Base-by-base conservation (phyloP, 1,140 invertebrate species). In the Diachasmimorpha longicaudata region DNA sequence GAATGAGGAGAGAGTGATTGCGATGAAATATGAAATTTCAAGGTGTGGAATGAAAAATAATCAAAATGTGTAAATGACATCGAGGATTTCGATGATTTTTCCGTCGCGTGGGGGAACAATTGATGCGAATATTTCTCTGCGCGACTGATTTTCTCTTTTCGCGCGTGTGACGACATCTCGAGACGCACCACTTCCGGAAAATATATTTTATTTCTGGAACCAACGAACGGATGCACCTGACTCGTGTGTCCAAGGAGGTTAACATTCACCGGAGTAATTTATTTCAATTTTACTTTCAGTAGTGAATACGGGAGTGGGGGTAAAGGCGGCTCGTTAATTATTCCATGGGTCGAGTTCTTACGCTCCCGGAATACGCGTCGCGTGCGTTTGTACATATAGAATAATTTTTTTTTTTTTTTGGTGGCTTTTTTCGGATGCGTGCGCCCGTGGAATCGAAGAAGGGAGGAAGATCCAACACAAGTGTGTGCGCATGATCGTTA, bases 351-450 rank as follows among this genome's bases (percentile, higher is more conserved):
- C 67, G 70, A 66, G 52, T 48, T n/a, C 74, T 74, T 78, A 78
- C 77, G 77, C 77, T 78, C 68, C 77, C 72, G 77, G 77, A 78
- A 78, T 77, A 75, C 76, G 76, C 76, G 76, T 74, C 70, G 74
- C 74, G 66, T 77, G 70, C 72, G 55, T 75, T 58, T 72, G 67
- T 73, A 68, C 42, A 21, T 63, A 63, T 44, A 39, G n/a, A 58
- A 69, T 75, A 23, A 70, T 76, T 67, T 58, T 23, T 16, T 68
- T 68, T 39, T 68, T 16, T 16, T 16, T 14, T 68, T 67, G 8
- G 4, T 14, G 36, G 36, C 37, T 36, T 68, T 68, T 68, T 46
- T 10, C 6, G 14, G 21, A 55, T 46, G 66, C 52, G 70, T 77
- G 72, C 25, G 68, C 19, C 25, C 63, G 19, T 58, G 19, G n/a